Evolutionary conservation across 2,888 invertebrate species (phyloP).

Genomic region (Apoderus coryli): DNA sequence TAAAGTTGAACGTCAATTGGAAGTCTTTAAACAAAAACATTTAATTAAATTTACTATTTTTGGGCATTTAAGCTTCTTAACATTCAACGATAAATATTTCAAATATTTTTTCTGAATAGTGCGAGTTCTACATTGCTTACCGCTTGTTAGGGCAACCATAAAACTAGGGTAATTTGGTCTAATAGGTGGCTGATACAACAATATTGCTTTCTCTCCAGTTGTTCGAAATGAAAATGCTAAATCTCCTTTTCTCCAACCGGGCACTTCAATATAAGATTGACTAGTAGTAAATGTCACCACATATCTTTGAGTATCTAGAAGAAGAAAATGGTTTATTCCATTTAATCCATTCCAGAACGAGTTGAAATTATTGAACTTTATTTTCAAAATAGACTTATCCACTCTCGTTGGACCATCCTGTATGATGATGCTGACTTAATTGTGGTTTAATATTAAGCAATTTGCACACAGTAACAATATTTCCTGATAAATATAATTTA

Average conservation of each 20-base stretch:
- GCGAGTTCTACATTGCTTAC: no score
- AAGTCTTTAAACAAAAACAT: slow-evolving; percentile 45
- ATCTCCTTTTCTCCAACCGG: slow-evolving; percentile 86
- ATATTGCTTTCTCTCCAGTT: slow-evolving; percentile 76
- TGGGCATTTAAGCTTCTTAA: not conserved
- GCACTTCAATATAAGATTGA: slow-evolving; percentile 84
- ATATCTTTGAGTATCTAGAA: slow-evolving; percentile 75
- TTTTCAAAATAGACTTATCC: no score
- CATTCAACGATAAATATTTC: no score
- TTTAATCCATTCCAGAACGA: no score
- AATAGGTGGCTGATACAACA: slow-evolving; percentile 82
- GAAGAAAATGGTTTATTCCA: no score
- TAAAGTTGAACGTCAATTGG: slow-evolving; percentile 79
- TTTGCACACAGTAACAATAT: no score
- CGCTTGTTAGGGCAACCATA: slow-evolving; percentile 79
- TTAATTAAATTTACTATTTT: not conserved
- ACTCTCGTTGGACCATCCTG: no score
- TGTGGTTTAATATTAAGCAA: no score
- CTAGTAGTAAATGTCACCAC: slow-evolving; percentile 90
- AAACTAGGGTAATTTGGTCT: slow-evolving; percentile 80
- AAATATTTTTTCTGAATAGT: not conserved
- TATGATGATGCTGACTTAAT: no score
- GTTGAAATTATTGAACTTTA: no score
- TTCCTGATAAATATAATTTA: no score
- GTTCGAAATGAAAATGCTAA: slow-evolving; percentile 88